Percentiles rank a stretch among this genome's conserved stretches.
phyloP scores from a whole-genome alignment of 2,888 invertebrate genomes.

The Acleris holmiana region DNA sequence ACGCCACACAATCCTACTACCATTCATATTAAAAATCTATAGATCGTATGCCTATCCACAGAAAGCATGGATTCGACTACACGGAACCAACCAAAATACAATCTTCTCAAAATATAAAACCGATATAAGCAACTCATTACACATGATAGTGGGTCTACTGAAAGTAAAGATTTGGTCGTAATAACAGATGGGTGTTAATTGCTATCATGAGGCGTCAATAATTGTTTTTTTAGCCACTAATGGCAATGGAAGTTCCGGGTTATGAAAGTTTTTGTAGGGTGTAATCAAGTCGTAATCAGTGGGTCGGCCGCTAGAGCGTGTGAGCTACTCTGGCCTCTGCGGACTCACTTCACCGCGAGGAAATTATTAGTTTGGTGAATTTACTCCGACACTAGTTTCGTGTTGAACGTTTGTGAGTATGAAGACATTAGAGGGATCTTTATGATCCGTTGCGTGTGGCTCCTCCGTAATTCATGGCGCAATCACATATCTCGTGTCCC shows the following conservation, averaged over 20 bases:
- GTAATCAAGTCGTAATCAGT: constrained; percentile 80
- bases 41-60: constrained; percentile 50
- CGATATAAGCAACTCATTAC: constrained; percentile 62
- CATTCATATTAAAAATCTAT: constrained; percentile 34
- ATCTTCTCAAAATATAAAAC: constrained; percentile 51
- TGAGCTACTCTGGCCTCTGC: constrained; percentile 71
- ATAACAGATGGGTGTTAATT: constrained; percentile 83
- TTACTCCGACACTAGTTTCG: constrained; percentile 61
- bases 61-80: constrained; percentile 54
- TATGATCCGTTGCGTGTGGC: constrained; percentile 75
- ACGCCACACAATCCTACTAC: constrained; percentile 57
- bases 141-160: constrained; percentile 67
- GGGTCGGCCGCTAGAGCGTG: constrained; percentile 76
- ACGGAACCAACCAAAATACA: constrained; percentile 42
- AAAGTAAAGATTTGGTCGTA: constrained; percentile 75
- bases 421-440: constrained; percentile 79
- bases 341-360: constrained; percentile 55
- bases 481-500: constrained; percentile 67
- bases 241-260: constrained; percentile 79
- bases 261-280: constrained; percentile 80
- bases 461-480: constrained; percentile 67
- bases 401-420: constrained; percentile 65
- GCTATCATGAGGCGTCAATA: constrained; percentile 81
- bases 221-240: constrained; percentile 79
- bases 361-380: constrained; percentile 76